phyloP scores from a whole-genome alignment of 2,113 vertebrate species.

The Pterocles orientalis region DNA sequence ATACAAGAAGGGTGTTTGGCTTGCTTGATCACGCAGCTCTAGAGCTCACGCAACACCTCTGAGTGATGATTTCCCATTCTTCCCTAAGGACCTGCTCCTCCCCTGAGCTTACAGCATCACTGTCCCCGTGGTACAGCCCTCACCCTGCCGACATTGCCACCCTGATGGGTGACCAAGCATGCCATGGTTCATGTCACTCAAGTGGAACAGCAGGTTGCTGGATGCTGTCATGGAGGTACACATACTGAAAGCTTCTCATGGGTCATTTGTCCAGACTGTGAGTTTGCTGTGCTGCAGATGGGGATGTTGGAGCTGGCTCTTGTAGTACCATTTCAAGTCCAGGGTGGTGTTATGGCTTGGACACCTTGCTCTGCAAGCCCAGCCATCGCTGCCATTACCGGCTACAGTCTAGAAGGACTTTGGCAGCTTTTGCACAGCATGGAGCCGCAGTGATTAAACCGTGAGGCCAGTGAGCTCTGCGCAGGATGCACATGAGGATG shows the following conservation, averaged over 20 bases:
- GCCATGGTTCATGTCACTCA: not conserved
- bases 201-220: fast-evolving
- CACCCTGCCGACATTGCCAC: not conserved
- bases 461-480: fast-evolving
- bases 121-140: not conserved
- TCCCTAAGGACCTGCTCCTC: not conserved
- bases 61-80: not conserved
- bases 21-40: fast-evolving
- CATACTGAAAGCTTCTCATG: not conserved
- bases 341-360: not conserved
- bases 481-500: not conserved
- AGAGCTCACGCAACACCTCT: fast-evolving
- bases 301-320: not conserved
- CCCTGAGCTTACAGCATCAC: not conserved
- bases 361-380: not conserved
- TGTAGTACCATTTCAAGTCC: not conserved
- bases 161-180: not conserved
- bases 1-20: not conserved
- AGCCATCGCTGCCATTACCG: not conserved
- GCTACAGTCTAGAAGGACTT: not conserved
- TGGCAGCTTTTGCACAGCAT: not conserved
- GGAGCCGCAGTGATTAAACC: not conserved
- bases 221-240: not conserved
- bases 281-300: not conserved
- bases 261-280: not conserved